Percentiles rank a stretch among this genome's conserved stretches.
Evolutionary conservation across 2,797 vertebrate species (phyloP).

Genomic region (Cossypha niveicapilla): DNA sequence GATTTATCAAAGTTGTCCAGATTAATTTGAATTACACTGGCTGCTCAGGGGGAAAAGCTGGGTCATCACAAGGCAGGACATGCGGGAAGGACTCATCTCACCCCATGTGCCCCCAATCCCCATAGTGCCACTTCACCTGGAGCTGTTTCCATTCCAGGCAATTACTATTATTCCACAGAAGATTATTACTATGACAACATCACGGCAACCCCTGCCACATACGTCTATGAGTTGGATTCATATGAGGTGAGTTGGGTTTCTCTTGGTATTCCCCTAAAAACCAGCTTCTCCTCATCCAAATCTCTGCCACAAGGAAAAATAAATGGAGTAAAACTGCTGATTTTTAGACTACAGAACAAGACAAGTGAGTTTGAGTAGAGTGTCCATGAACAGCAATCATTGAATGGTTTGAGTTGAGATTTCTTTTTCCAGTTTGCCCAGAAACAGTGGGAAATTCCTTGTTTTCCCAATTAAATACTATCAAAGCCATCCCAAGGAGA

Average conservation of each 20-base stretch:
- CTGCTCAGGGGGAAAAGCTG: too few relatives aligned
- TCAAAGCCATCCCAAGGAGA: neutral
- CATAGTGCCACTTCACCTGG: neutral
- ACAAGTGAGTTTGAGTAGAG: rapidly evolving
- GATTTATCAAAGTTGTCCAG: neutral
- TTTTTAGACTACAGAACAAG: neutral
- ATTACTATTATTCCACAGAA: neutral
- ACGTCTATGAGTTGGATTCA: rapidly evolving
- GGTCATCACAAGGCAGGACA: too few relatives aligned
- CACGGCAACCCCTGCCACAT: neutral
- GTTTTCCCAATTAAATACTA: neutral
- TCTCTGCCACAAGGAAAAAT: neutral
- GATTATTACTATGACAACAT: neutral
- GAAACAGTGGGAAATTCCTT: neutral
- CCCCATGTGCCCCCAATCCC: neutral
- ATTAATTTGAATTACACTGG: neutral
- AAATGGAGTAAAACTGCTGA: rapidly evolving
- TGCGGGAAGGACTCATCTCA: too few relatives aligned
- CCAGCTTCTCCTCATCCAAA: rapidly evolving
- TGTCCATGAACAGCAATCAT: rapidly evolving
- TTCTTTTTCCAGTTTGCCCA: neutral
- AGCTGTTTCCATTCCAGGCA: neutral
- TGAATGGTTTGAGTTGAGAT: neutral
- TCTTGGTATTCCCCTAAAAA: rapidly evolving
- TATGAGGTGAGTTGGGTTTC: neutral